A percentile compares a stretch with the other conserved stretches of the same genome.
Conservation (phyloP, 2,113 vertebrate genomes). For the Alosa alosa region DNA sequence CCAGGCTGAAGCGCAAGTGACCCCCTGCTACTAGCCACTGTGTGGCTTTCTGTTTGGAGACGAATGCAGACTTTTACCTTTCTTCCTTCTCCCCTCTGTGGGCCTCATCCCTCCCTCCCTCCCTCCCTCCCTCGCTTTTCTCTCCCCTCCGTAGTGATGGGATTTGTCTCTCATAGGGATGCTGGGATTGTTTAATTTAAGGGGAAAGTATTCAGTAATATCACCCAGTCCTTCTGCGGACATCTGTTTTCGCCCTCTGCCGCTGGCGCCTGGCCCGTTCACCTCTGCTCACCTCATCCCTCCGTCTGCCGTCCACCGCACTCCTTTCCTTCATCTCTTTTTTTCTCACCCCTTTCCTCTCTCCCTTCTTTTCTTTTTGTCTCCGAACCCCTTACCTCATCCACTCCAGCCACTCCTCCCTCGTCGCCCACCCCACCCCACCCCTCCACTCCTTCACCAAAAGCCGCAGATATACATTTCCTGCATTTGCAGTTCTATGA, state of each 20-base stretch:
- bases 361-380: not conserved
- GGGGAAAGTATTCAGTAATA: slow-evolving; percentile 1
- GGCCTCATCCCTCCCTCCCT: slow-evolving; percentile 41
- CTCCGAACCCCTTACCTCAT: slow-evolving; percentile 6
- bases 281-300: not conserved
- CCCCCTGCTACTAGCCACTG: too few relatives aligned
- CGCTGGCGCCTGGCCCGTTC: not conserved
- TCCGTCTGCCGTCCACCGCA: not conserved
- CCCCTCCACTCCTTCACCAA: not conserved
- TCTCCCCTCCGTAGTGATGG: not conserved
- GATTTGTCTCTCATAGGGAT: not conserved
- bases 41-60: not conserved
- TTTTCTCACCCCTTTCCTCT: not conserved
- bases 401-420: not conserved
- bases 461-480: not conserved
- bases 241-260: not conserved
- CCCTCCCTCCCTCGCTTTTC: slow-evolving; percentile 35
- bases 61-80: slow-evolving; percentile 29
- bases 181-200: slow-evolving; percentile 10
- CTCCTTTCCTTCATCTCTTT: not conserved
- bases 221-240: slow-evolving; percentile 8
- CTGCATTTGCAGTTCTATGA: not conserved
- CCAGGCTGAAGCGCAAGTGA: too few relatives aligned
- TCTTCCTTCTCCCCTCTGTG: slow-evolving; percentile 41
- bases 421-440: not conserved